Percentiles rank a stretch among this genome's conserved stretches.
phyloP scores from a whole-genome alignment of 2,888 invertebrate genomes.

The Polydrusus tereticollis region DNA sequence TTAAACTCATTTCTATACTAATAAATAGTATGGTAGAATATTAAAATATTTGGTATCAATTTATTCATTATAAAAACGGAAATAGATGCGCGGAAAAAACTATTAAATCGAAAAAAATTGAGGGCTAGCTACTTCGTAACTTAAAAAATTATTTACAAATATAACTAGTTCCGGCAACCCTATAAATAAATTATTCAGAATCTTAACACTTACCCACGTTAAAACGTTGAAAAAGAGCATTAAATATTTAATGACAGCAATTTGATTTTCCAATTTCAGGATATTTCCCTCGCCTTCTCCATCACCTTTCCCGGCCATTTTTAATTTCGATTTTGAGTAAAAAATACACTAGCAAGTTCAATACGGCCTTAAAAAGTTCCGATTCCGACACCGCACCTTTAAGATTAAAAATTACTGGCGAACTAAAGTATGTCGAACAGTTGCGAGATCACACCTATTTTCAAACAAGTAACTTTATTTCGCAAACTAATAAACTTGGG shows the following conservation, averaged over 20 bases:
- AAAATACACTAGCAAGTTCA: constrained; percentile 14
- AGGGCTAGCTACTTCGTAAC: too few relatives aligned
- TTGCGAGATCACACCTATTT: constrained; percentile 56
- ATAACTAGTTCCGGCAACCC: too few relatives aligned
- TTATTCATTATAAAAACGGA: too few relatives aligned
- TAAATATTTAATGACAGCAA: constrained; percentile 85
- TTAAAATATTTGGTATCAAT: too few relatives aligned
- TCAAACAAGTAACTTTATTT: constrained; percentile 23
- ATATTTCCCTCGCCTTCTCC: constrained; percentile 71
- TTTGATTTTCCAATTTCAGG: constrained; percentile 79
- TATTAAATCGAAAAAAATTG: too few relatives aligned
- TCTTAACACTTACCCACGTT: constrained; percentile 77
- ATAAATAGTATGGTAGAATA: too few relatives aligned
- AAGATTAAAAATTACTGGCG: neutral
- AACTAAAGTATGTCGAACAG: constrained; percentile 52
- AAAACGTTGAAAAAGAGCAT: constrained; percentile 86
- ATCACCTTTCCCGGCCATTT: constrained; percentile 72
- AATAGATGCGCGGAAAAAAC: too few relatives aligned
- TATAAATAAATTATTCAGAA: neutral
- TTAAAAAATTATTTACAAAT: too few relatives aligned
- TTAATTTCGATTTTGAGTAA: constrained; percentile 64
- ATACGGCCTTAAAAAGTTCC: neutral
- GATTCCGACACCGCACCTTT: neutral
- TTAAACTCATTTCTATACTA: too few relatives aligned
- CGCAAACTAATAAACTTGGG: neutral